These are phyloP conservation scores for Orthosia incerta DNA, from an alignment of 2,888 invertebrate genomes.

Conservation along the genomic window DNA sequence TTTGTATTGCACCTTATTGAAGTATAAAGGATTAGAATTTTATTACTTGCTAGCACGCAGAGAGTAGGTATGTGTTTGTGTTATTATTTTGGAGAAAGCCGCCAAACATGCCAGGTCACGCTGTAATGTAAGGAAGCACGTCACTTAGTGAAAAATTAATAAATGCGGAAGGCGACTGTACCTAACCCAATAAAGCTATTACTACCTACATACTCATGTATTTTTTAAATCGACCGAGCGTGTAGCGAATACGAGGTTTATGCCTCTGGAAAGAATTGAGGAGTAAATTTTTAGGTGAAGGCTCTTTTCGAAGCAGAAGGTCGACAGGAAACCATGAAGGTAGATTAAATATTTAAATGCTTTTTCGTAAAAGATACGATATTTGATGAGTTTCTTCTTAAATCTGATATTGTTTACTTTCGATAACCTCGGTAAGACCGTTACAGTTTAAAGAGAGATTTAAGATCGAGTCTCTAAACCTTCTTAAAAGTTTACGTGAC, in stretches of 20 bases:
- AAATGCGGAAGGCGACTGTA: slow-evolving; percentile 49
- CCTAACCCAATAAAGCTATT: slow-evolving; percentile 35
- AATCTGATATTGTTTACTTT: slow-evolving; percentile 11
- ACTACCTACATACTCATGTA: slow-evolving; percentile 23
- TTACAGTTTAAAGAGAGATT: slow-evolving; percentile 16
- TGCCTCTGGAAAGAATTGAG: slow-evolving; percentile 6
- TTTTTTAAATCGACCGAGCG: slow-evolving; percentile 38
- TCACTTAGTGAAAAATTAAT: slow-evolving; percentile 59
- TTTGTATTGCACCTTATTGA: slow-evolving; percentile 52
- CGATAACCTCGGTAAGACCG: not conserved
- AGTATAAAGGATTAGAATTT: slow-evolving; percentile 48
- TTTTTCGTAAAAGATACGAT: not conserved
- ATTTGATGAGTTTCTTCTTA: not conserved
- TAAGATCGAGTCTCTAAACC: not conserved
- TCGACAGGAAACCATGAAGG: not conserved
- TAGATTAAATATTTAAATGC: not conserved
- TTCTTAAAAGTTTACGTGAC: slow-evolving; percentile 18
- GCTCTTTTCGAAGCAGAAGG: not conserved
- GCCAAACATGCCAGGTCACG: slow-evolving; percentile 57
- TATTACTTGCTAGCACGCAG: slow-evolving; percentile 53
- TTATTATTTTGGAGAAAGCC: slow-evolving; percentile 52
- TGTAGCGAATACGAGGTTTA: slow-evolving; percentile 22
- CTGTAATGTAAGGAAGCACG: slow-evolving; percentile 62
- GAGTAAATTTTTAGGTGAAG: slow-evolving; percentile 2
- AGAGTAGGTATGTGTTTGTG: slow-evolving; percentile 40